phyloP scores from a whole-genome alignment of 1,140 invertebrate species.

The Drosophila cardini region DNA sequence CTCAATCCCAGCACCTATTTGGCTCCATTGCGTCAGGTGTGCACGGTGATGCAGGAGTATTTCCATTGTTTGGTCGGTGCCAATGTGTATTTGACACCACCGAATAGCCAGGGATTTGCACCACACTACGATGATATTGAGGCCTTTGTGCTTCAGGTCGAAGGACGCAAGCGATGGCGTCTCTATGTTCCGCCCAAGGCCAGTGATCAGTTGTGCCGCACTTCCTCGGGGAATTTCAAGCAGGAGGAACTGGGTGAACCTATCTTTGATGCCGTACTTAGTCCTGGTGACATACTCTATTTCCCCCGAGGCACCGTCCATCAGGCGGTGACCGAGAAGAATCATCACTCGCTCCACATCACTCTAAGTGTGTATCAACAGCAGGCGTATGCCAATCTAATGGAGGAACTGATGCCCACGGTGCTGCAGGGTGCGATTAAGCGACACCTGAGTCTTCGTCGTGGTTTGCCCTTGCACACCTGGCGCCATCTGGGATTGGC shows the following conservation, averaged over 20 bases:
- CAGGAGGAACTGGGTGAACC: slow-evolving; percentile 92
- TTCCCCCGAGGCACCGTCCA: slow-evolving; percentile 97
- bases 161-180: slow-evolving; percentile 97
- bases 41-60: slow-evolving; percentile 95
- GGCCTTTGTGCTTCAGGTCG: slow-evolving; percentile 98
- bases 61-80: slow-evolving; percentile 97
- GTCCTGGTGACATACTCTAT: slow-evolving; percentile 96
- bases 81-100: slow-evolving; percentile 98
- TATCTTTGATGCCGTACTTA: slow-evolving; percentile 90
- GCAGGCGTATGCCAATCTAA: slow-evolving; percentile 94
- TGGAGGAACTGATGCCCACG: slow-evolving; percentile 92
- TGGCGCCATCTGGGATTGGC: slow-evolving; percentile 90
- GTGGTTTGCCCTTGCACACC: slow-evolving; percentile 93
- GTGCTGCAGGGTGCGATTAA: slow-evolving; percentile 90
- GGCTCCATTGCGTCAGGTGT: slow-evolving; percentile 87
- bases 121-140: slow-evolving; percentile 99
- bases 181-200: slow-evolving; percentile 90
- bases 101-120: slow-evolving; percentile 97
- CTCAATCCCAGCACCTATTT: slow-evolving; percentile 97
- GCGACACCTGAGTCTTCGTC: slow-evolving; percentile 90
- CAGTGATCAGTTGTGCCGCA: slow-evolving; percentile 90
- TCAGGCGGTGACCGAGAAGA: slow-evolving; percentile 91
- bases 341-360: slow-evolving; percentile 94
- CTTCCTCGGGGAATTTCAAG: slow-evolving; percentile 93
- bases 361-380: slow-evolving; percentile 96